Evolutionary conservation across 1,140 invertebrate genomes (phyloP), one percentile per base, ranked within the genome.

Genomic region (Bombus waltoni): DNA sequence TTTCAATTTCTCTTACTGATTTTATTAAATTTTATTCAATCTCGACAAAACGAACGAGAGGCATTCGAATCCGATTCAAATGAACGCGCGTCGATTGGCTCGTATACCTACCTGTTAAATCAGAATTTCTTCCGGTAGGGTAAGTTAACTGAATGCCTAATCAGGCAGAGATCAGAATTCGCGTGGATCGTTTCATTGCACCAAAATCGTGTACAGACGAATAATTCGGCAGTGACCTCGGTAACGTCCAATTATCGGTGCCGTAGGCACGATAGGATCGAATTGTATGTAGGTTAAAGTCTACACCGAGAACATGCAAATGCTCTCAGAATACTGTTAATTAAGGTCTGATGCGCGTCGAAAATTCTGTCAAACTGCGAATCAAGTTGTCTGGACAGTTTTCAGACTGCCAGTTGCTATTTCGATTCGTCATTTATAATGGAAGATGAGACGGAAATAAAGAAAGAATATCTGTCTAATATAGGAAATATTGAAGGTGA

Each of bases 291-390:
- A 73, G 77, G 70, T 73, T 80, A 81, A 62, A 85, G 59, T 59
- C 59, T 81, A 22, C 8, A 22, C 35, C 78, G 57, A 78, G 57
- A 81, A 81, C 77, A 85, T 57, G 83, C 78, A 85, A 85, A 85
- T 81, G 78, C 59, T 85, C 78, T 85, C 68, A 72, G 38, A 47
- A 11, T n/a, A 22, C 42, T 79, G 32, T 80, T 80, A 85, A 85
- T 85, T 71, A 72, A 47, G 53, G 66, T 44, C 71, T 13, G 66
- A 72, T 59, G 35, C 6, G 65, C 8, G 32, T 72, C 15, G 80
- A 85, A 85, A 85, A 78, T 83, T 83, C 62, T 57, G 65, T 35
- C 44, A 18, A n/a, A n/a, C 22, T 42, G 18, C 35, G 13, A 28
- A 57, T 57, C 25, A 3, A 32, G n/a, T 11, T 2, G 10, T 22